phyloP scores from a whole-genome alignment of 2,888 invertebrate genomes.

The Meteorus cinctellus region DNA sequence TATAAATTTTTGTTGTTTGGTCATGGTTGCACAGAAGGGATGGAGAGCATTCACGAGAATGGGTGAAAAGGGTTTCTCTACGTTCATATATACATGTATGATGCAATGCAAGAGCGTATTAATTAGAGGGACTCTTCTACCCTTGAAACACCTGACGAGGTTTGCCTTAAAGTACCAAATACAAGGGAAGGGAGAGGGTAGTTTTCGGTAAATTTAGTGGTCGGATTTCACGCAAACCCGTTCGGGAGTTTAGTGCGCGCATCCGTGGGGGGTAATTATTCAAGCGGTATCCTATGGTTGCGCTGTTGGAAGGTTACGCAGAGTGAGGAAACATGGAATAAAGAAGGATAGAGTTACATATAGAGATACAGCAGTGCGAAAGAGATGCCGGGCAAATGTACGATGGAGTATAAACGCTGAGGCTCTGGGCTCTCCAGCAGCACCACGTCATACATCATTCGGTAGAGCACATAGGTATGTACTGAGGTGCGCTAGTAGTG shows the following conservation, averaged over 20 bases:
- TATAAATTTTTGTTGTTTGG: conserved; percentile 9
- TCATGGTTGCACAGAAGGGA: conserved; percentile 3
- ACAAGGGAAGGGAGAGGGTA: conserved; percentile 51
- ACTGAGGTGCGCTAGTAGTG: not conserved
- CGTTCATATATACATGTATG: not conserved
- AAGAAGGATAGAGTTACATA: conserved; percentile 28
- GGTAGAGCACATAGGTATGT: conserved; percentile 46
- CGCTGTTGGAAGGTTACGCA: conserved; percentile 36
- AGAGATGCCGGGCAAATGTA: conserved; percentile 40
- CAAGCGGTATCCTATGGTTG: conserved; percentile 68
- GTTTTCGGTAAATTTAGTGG: conserved; percentile 64
- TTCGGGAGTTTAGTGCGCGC: conserved; percentile 59
- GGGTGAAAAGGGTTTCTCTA: not conserved
- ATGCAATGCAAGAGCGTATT: conserved; percentile 57
- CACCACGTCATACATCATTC: conserved; percentile 68
- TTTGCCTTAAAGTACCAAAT: conserved; percentile 64
- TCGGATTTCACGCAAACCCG: conserved; percentile 66
- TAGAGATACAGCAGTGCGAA: conserved; percentile 49
- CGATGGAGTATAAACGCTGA: conserved; percentile 8
- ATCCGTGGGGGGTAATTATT: conserved; percentile 69
- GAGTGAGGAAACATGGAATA: not conserved
- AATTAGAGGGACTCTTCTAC: conserved; percentile 63
- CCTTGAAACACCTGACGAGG: conserved; percentile 65
- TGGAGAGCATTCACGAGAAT: not conserved
- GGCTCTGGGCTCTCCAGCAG: conserved; percentile 56